Conservation (phyloP, 1,140 invertebrate genomes). For the Galleria mellonella region DNA sequence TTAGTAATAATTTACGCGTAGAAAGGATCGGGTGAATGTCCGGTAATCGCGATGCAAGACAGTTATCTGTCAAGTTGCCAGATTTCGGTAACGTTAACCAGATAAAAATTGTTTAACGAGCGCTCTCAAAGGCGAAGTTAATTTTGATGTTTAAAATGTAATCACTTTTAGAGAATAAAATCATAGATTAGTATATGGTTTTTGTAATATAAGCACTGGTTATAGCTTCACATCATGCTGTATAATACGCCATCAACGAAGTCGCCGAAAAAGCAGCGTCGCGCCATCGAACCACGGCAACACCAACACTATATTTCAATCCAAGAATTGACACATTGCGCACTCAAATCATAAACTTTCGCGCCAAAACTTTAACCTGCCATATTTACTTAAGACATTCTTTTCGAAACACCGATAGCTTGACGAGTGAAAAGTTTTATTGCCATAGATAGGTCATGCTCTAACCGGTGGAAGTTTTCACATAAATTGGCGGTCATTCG, state of each 20-base stretch:
- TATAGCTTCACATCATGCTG: too few relatives aligned
- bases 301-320: conserved; percentile 65
- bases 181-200: too few relatives aligned
- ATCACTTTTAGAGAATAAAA: too few relatives aligned
- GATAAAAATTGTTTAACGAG: conserved; percentile 32
- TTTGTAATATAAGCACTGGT: too few relatives aligned
- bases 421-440: conserved; percentile 69
- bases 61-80: conserved; percentile 30
- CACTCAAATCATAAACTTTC: conserved; percentile 57
- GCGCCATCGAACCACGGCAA: conserved; percentile 35
- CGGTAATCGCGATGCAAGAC: conserved; percentile 1
- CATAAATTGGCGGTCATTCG: conserved; percentile 74
- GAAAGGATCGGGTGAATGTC: conserved; percentile 2
- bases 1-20: too few relatives aligned
- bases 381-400: conserved; percentile 67
- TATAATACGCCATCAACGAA: background rate
- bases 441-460: conserved; percentile 65
- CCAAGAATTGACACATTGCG: conserved; percentile 65
- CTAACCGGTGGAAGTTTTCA: conserved; percentile 65
- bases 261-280: conserved; percentile 38
- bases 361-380: conserved; percentile 65
- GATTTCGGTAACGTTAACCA: conserved; percentile 33
- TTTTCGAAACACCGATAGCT: conserved; percentile 51
- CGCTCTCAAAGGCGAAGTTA: conserved; percentile 23
- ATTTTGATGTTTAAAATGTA: conserved; percentile 32